Conservation (phyloP, 2,888 invertebrate species). For the Hipparchia semele region DNA sequence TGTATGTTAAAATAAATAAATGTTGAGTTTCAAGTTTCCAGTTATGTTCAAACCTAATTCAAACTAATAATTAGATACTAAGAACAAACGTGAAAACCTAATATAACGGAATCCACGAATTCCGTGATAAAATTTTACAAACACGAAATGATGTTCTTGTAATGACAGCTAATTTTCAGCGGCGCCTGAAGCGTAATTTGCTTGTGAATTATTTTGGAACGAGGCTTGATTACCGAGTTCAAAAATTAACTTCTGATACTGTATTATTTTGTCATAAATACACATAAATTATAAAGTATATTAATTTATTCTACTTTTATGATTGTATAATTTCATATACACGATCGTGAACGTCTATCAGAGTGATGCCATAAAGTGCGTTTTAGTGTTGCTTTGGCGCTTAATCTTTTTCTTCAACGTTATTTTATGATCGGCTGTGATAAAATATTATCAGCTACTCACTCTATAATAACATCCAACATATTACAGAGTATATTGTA, state of each 20-base stretch:
- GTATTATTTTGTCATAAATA: background rate
- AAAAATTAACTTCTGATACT: slow-evolving; percentile 11
- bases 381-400: no score
- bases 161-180: slow-evolving; percentile 27
- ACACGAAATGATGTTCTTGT: slow-evolving; percentile 24
- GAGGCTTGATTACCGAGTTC: slow-evolving; percentile 22
- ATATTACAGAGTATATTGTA: background rate
- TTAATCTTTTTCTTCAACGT: background rate
- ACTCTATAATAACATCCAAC: background rate
- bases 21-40: no score
- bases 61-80: no score
- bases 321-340: no score
- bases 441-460: background rate
- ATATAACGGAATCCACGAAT: background rate
- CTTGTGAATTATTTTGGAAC: slow-evolving; percentile 26
- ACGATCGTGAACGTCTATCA: no score
- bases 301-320: no score
- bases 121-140: slow-evolving; percentile 17
- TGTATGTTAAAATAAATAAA: no score
- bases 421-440: background rate
- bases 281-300: background rate
- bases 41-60: no score
- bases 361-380: no score
- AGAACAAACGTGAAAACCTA: background rate
- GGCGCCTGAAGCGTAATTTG: slow-evolving; percentile 21